Base-by-base conservation (phyloP, 2,797 vertebrate genomes). In the Acomys russatus region DNA sequence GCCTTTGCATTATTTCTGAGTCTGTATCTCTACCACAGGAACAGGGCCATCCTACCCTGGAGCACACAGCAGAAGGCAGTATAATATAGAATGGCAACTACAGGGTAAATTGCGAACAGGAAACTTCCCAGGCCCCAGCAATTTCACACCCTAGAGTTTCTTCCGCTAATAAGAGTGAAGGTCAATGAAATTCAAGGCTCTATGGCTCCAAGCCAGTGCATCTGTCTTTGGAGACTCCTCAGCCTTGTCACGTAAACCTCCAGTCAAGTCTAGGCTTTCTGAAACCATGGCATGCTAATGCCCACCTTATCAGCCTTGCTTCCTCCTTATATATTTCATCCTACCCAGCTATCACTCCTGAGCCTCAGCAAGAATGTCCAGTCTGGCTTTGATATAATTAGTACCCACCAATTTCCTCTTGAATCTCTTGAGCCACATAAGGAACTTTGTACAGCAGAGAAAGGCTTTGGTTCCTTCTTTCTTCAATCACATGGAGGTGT, bases 371-470 rank as follows among this genome's bases (percentile, higher is more conserved):
- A 56, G 25, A 54, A 35, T 77, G 68, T 33, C 30, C 61, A 17
- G 18, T 1, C 33, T 18, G 38, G 82, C 85, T 49, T 28, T 3
- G 15, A 80, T 0, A n/a, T 18, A 2, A 59, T n/a, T 70, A 14
- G 89, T 73, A 98, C 98, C 96, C 97, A 99, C 99, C 99, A 17
- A 99, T 99, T 98, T 99, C 99, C 97, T 99, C 99, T 97, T 99
- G 99, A 96, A 99, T 99, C 98, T 99, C 99, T 92, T 99, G 99
- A 49, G 99, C 99, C 78, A 99, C 99, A 20, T 99, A 99, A 0
- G 99, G 99, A 14, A 99, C 99, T 98, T 99, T 99, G 99, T 99
- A 99, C 95, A 99, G 99, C 96, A 99, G 98, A 76, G 99, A 99
- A 23, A 99, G 98, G 96, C 99, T 99, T 98, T 99, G 99, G 98